phyloP scores from a whole-genome alignment of 2,888 invertebrate species.

The Capitulum mitella region DNA sequence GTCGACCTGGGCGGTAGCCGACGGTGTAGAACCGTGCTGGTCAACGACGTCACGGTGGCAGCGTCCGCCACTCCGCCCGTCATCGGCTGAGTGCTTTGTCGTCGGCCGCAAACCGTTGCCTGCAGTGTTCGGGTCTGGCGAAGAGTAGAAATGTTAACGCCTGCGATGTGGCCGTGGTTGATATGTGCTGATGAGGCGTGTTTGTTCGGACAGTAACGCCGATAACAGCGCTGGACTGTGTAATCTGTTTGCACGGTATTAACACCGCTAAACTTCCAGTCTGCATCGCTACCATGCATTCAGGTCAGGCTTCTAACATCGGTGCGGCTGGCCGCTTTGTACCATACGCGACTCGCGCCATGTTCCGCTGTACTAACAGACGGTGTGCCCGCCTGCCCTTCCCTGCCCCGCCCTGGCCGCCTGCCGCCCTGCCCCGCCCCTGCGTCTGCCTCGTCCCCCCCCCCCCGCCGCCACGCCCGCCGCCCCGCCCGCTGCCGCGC shows the following conservation, averaged over 20 bases:
- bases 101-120: too few relatives aligned
- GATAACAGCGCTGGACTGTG: not conserved
- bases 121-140: too few relatives aligned
- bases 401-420: not conserved
- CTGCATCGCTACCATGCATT: not conserved
- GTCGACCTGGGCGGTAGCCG: too few relatives aligned
- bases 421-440: not conserved
- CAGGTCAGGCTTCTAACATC: not conserved
- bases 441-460: not conserved
- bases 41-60: too few relatives aligned
- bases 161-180: too few relatives aligned
- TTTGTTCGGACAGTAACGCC: too few relatives aligned
- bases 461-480: not conserved
- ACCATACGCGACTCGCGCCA: not conserved
- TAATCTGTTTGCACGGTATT: not conserved
- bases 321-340: conserved; percentile 5
- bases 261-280: not conserved
- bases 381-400: not conserved
- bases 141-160: too few relatives aligned
- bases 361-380: not conserved
- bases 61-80: too few relatives aligned
- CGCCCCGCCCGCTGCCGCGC: not conserved
- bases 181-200: too few relatives aligned
- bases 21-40: too few relatives aligned
- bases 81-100: too few relatives aligned